Evolutionary conservation across 2,797 vertebrate genomes (phyloP), one percentile per base, ranked within the genome.

Genomic region (Phrynocephalus forsythii): DNA sequence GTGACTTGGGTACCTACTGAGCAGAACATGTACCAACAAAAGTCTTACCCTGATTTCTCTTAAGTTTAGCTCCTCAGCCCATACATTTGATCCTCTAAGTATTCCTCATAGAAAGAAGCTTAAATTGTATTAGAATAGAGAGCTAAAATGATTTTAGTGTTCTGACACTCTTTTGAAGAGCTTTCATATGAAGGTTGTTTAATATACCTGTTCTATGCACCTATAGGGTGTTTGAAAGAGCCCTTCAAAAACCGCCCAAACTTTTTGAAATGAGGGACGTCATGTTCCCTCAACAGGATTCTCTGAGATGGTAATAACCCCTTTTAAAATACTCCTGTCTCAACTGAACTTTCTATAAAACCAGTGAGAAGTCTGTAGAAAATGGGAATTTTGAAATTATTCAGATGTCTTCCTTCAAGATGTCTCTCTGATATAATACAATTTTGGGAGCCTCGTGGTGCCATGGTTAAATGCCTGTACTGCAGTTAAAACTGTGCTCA

Each of bases 101-200:
- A 33, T 33, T 33, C 33, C 77, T 81, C 86, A 44, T 73, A 48
- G 83, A 80, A 82, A 83, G 5, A 80, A 0, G 89, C 90, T 94
- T 93, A 89, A 91, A 90, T 0, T 79, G 92, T 88, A 91, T 85
- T 86, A 63, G 92, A 91, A 91, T 13, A 88, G 67, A 68, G 94
- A 90, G 24, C 83, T 63, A 79, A 84, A 82, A 24, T 11, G 0
- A 77, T 88, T 90, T 72, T 88, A 30, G 79, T 48, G 89, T 89
- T 86, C 28, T 72, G 30, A 86, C 76, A 0, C 33, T 77, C 5
- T 72, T 79, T 33, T 83, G 88, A 88, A 88, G 73, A 86, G 60
- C 60, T 88, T 84, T 79, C n/a, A 73, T 89, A 22, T 10, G 3
- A 26, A 0, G 89, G 28, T 87, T 69, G 33, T 22, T 28, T 3